These are phyloP conservation scores for Hozukius guyotensis DNA, from an alignment of 2,797 vertebrate species.

Conservation along the genomic window DNA sequence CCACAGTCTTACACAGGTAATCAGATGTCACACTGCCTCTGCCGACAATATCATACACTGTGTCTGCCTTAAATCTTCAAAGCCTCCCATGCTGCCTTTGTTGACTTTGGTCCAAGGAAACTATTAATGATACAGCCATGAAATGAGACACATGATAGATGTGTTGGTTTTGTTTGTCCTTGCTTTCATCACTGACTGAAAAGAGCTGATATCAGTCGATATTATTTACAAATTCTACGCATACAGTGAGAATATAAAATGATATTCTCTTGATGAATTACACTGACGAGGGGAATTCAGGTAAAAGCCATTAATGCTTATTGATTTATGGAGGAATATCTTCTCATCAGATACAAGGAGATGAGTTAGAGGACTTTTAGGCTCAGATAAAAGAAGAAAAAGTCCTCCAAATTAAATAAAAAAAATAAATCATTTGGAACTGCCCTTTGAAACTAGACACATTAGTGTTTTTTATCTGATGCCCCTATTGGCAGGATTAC, in stretches of 20 bases:
- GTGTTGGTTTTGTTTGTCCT: background rate
- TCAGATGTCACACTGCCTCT: background rate
- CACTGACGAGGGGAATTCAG: background rate
- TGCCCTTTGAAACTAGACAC: background rate
- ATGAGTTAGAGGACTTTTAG: conserved; percentile 4
- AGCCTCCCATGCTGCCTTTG: background rate
- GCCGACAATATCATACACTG: background rate
- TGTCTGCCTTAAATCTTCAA: conserved; percentile 1
- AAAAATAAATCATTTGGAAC: background rate
- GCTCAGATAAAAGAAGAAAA: background rate
- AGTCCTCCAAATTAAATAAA: background rate
- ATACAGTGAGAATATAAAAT: background rate
- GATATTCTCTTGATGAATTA: background rate
- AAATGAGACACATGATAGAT: background rate
- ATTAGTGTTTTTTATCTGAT: background rate
- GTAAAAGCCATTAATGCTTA: conserved; percentile 18
- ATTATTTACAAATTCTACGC: background rate
- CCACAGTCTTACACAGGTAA: conserved; percentile 3
- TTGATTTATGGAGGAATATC: conserved; percentile 7
- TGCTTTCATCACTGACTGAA: background rate
- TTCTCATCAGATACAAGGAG: background rate
- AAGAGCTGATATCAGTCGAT: background rate
- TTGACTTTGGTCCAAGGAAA: conserved; percentile 4
- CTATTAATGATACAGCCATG: conserved; percentile 13
- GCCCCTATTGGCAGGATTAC: background rate